Evolutionary conservation across 1,140 invertebrate species (phyloP).

Genomic region (Stratiolaelaps scimitus): DNA sequence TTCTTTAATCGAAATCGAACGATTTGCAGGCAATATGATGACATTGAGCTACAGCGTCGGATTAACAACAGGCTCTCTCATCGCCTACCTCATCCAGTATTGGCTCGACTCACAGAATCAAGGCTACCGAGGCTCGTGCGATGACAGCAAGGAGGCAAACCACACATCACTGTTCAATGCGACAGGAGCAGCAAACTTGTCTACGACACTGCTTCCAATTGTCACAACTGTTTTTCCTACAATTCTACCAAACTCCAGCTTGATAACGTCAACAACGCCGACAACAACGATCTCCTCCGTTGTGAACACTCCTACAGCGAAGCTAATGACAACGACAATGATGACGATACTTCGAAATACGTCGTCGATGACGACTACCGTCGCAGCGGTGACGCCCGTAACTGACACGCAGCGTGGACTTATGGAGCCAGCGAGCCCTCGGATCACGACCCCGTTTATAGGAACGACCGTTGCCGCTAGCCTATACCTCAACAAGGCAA

Average conservation of each 20-base stretch:
- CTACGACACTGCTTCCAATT: too few species aligned
- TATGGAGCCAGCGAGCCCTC: too few species aligned
- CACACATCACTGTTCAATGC: not conserved
- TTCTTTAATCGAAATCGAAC: too few species aligned
- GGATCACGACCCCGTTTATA: too few species aligned
- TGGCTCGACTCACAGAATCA: slow-evolving; percentile 49
- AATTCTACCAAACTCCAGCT: not conserved
- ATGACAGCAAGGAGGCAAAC: not conserved
- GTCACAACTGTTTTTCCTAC: not conserved
- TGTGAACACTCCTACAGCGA: not conserved
- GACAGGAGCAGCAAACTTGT: too few species aligned
- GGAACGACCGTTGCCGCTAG: too few species aligned
- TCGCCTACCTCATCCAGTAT: slow-evolving; percentile 65
- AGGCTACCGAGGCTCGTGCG: not conserved
- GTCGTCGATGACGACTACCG: not conserved
- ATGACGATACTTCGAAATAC: not conserved
- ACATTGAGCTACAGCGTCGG: slow-evolving; percentile 75
- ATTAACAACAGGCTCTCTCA: slow-evolving; percentile 61
- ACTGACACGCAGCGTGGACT: too few species aligned
- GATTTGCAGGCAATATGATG: slow-evolving; percentile 69
- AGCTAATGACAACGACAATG: not conserved
- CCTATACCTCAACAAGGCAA: too few species aligned
- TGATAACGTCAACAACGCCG: not conserved
- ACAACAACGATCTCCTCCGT: not conserved
- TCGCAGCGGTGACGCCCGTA: not conserved